Percentiles rank a stretch among this genome's conserved stretches.
These are phyloP conservation scores for Poecilia latipinna DNA, from an alignment of 2,113 vertebrate species.

Conservation along the genomic window DNA sequence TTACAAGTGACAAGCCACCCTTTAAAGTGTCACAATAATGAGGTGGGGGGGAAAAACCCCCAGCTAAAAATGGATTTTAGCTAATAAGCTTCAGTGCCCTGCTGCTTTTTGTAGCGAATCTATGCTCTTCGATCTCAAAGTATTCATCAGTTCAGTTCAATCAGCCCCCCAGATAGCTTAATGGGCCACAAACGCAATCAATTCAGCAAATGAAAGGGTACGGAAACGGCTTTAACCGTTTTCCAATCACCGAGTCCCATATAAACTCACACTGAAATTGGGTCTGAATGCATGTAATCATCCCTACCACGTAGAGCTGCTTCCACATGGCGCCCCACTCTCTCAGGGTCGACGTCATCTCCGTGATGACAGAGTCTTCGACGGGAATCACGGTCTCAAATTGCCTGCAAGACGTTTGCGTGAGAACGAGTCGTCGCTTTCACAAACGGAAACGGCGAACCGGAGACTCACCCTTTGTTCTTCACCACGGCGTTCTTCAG, in stretches of 20 bases:
- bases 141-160: conserved; percentile 61
- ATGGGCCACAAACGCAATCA: conserved; percentile 63
- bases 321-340: conserved; percentile 99
- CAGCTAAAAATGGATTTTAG: conserved; percentile 49
- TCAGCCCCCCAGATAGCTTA: conserved; percentile 64
- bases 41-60: conserved; percentile 7
- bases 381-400: conserved; percentile 97
- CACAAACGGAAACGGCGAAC: neutral
- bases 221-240: conserved; percentile 19
- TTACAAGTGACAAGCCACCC: neutral
- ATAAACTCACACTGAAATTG: conserved; percentile 19
- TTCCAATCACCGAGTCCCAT: conserved; percentile 28
- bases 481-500: conserved; percentile 97
- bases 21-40: conserved; percentile 14
- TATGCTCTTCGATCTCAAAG: conserved; percentile 55
- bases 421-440: neutral
- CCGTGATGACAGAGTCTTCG: conserved; percentile 97
- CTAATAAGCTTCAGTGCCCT: conserved; percentile 65
- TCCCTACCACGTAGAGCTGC: conserved; percentile 93
- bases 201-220: conserved; percentile 49
- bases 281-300: neutral
- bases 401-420: conserved; percentile 79
- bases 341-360: conserved; percentile 97
- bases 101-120: conserved; percentile 54
- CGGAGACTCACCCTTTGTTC: conserved; percentile 92